phyloP scores from a whole-genome alignment of 1,140 invertebrate species.

The Drosophila lacteicornis region DNA sequence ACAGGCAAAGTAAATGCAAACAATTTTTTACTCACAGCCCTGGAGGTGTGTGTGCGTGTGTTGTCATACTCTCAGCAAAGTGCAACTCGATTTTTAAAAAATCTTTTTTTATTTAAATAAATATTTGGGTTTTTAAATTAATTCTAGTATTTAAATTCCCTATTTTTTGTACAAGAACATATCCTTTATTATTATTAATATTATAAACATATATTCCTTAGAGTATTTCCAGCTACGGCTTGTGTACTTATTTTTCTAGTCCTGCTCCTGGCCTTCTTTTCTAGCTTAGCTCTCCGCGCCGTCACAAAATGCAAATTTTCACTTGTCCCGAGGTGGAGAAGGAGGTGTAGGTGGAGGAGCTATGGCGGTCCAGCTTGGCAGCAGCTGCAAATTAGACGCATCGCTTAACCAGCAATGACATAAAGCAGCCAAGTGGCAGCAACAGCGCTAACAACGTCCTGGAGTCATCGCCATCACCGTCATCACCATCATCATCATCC shows the following conservation, averaged over 20 bases:
- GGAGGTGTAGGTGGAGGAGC: neutral
- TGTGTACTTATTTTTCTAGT: neutral
- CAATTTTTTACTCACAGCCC: conserved; percentile 44
- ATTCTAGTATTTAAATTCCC: neutral
- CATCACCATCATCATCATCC: conserved; percentile 7
- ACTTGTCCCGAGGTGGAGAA: neutral
- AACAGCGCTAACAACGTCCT: conserved; percentile 50
- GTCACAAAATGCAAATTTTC: conserved; percentile 68
- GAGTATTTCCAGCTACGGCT: neutral
- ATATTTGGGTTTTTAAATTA: no score
- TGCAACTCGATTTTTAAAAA: neutral
- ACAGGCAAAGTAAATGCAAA: conserved; percentile 62
- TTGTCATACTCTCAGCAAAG: neutral
- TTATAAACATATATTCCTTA: neutral
- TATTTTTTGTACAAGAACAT: no score
- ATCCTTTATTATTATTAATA: neutral
- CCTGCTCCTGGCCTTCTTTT: conserved; percentile 10
- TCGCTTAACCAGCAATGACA: conserved; percentile 80
- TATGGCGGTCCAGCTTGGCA: conserved; percentile 34
- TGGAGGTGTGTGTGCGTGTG: neutral
- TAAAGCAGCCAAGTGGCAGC: conserved; percentile 72
- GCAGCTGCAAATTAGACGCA: conserved; percentile 81
- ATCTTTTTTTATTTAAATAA: neutral
- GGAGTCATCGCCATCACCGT: conserved; percentile 22
- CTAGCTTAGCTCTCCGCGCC: conserved; percentile 9